Base-by-base conservation (phyloP, 2,888 invertebrate genomes). In the Mesorhabditis spiculigera region DNA sequence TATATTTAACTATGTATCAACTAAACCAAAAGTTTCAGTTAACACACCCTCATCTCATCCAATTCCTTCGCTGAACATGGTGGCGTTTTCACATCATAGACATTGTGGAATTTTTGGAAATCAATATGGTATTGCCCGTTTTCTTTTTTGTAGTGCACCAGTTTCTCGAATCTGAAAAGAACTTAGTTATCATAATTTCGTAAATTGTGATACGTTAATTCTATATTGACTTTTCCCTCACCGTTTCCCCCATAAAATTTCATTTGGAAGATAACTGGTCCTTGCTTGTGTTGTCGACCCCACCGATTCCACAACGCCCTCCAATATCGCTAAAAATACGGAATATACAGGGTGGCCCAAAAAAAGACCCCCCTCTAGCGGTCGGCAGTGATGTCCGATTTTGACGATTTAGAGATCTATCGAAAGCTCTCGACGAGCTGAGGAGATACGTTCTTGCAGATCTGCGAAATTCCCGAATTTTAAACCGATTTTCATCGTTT, bases 281-380 rank as follows among this genome's bases (percentile, higher is more conserved):
- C 88, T 77, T 0, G 88, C 89, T 77, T 89, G 88, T 10, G 88
- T 88, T 41, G 88, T 89, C 83, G 89, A 88, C 44, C 89, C 89
- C 0, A 95, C 95, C 1, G 94, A 94, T 87, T 95, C 95, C 72
- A 95, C 94, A 43, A 92, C 91, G 1, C 94, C 95, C 88, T 94
- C 96, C 82, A 97, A 89, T 89, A 96, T 94, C 45, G 95, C 94
- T 77, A 69, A 66, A 75, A 76, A 66, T 50, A n/a, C 10, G n/a
- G 61, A 10, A 28, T 28, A 28, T 28, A 28, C 28, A 28, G 28
- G 28, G 28, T 28, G 28, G 1, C 28, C 28, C 28, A n/a, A 3
- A 28, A 28, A 28, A 28, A 28, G 28, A 28, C n/a, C 28, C 28
- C 28, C 28, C 28, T 28, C 28, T 28, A 28, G 28, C 28, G 28